Evolutionary conservation across 2,797 vertebrate species (phyloP), one percentile per base, ranked within the genome.

Genomic region (Falco novaeseelandiae): DNA sequence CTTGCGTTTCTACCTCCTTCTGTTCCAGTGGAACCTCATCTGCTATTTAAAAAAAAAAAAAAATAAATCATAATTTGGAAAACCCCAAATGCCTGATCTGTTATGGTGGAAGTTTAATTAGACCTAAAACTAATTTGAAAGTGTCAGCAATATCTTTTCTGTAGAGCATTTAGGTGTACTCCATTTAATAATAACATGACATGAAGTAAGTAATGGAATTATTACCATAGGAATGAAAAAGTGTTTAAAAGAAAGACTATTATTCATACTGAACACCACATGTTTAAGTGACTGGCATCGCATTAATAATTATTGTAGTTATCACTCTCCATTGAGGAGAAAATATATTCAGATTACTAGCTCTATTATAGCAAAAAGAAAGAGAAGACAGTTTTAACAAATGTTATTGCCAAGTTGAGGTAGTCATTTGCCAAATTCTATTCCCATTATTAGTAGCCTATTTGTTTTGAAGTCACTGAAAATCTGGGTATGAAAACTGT

Each of bases 271-370:
- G 67, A 97, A 91, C 76, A 86, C n/a, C 79, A 63, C 79, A 92
- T 71, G 79, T 92, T 97, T 95, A 94, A 90, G 67, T 90, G 70
- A 95, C 76, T 97, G 92, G 82, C 65, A 96, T 55, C 90, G 49
- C 69, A 65, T 87, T 96, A 95, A 96, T 96, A 97, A 97, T 96
- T 97, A 92, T 69, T 97, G 95, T 94, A 95, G 72, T 95, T 97
- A 93, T 94, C 83, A 83, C 51, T 94, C 91, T 90, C 94, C 78
- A 94, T 74, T 95, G 69, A 96, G 94, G 74, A 83, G 82, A 85
- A 79, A 87, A 93, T 95, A 90, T 84, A 91, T 89, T 94, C 69
- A 84, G 48, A 97, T 95, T 96, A 94, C 58, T 90, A 91, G 69
- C 14, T 97, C 79, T 82, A 83, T 83, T 81, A 70, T 27, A 89